A percentile compares a stretch with the other conserved stretches of the same genome.
Evolutionary conservation across 2,113 vertebrate genomes (phyloP).

Genomic region (Anguilla japonica): DNA sequence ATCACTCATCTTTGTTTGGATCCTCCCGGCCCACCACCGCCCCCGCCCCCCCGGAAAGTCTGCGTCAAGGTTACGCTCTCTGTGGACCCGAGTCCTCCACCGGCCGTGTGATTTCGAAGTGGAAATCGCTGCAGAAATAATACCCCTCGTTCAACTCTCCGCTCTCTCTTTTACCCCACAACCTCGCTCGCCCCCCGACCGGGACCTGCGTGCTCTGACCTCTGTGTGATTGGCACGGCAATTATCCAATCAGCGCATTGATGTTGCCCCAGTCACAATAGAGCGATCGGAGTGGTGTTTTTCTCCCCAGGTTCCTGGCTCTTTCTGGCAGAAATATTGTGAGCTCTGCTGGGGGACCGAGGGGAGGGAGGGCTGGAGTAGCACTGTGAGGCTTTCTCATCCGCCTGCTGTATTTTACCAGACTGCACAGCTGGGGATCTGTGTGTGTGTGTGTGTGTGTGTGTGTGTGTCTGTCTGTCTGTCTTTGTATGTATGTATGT

Average conservation of each 20-base stretch:
- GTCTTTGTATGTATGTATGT: conserved; percentile 29
- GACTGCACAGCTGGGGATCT: conserved; percentile 61
- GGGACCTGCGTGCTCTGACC: conserved; percentile 75
- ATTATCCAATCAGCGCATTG: conserved; percentile 81
- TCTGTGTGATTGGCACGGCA: conserved; percentile 82
- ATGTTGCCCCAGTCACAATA: conserved; percentile 75
- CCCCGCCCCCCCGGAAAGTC: conserved; percentile 11
- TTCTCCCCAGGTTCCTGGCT: conserved; percentile 50
- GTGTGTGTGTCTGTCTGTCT: conserved; percentile 33
- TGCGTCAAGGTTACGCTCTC: conserved; percentile 54
- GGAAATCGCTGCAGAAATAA: conserved; percentile 63
- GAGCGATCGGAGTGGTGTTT: conserved; percentile 67
- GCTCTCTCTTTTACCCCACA: conserved; percentile 34
- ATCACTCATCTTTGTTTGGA: conserved; percentile 46
- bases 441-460: conserved; percentile 37
- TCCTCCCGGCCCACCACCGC: conserved; percentile 24
- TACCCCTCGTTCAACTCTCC: conserved; percentile 54
- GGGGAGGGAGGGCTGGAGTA: conserved; percentile 48
- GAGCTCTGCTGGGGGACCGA: conserved; percentile 47
- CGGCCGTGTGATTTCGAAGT: conserved; percentile 12
- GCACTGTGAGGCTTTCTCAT: conserved; percentile 61
- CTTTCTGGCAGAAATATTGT: conserved; percentile 54
- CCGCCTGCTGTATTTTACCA: conserved; percentile 69
- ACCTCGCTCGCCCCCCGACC: conserved; percentile 40
- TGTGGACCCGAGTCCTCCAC: conserved; percentile 13